Base-by-base conservation (phyloP, 1,140 invertebrate genomes). In the Aethina tumida region DNA sequence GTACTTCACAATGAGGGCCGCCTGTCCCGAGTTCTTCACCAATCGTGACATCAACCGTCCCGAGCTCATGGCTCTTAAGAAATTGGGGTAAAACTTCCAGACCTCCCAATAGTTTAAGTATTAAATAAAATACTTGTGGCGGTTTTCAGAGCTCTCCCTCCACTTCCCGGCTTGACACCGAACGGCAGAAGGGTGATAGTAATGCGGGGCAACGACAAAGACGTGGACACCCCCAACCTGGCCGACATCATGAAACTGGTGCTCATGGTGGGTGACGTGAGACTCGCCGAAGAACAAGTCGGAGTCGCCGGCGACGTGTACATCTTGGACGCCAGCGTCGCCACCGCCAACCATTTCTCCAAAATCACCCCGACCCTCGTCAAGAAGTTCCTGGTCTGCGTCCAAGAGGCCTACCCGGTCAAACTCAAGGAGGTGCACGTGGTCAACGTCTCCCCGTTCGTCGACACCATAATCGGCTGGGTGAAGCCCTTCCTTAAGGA, bases 401-500 rank as follows among this genome's bases (percentile, higher is more conserved):
- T 85, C 1, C 83, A 87, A 39, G 81, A 90, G 63, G 85, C 83
- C 0, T 90, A 87, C 58, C 84, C 84, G 0, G 79, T 88, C 0
- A 85, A 87, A 56, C 63, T 88, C 24, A 88, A 89, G 53, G 80
- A 85, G 60, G 80, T 88, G 17, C 84, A 89, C 54, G 75, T 88
- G 4, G 69, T 90, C n/a, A 86, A 89, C 55, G 79, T 84, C 4
- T 83, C 81, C 5, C 78, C 82, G 0, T 53, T 87, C 5, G 81
- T 90, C 4, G 82, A 88, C 43, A 77, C 79, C 8, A 84, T 90
- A 37, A 69, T 86, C 17, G 85, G 77, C 49, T 84, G 87, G 56
- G 81, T 86, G 0, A 85, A 84, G 57, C 84, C 83, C 0, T 85
- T 88, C 59, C 64, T 88, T 9, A 87, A 86, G 53, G 84, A 89